Evolutionary conservation across 2,888 invertebrate species (phyloP).

Genomic region (Adineta ricciae): DNA sequence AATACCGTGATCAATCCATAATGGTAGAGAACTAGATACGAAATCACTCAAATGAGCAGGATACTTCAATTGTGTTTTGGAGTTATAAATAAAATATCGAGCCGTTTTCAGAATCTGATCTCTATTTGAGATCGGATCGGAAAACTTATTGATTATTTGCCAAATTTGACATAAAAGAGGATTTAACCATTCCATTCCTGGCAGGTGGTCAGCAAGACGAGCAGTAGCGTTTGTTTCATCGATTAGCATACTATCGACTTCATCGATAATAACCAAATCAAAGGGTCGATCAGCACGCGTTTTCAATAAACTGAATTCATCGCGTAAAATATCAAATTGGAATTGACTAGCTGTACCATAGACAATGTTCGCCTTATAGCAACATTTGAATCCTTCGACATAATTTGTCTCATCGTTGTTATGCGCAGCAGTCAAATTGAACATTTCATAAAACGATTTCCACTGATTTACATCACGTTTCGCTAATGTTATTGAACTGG

Average conservation of each 20-base stretch:
- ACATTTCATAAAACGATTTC: neutral
- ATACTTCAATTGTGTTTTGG: neutral
- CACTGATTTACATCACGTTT: conserved; percentile 29
- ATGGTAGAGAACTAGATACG: conserved; percentile 18
- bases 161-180: neutral
- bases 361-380: conserved; percentile 32
- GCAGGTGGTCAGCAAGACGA: neutral
- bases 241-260: conserved; percentile 35
- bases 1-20: conserved; percentile 36
- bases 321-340: conserved; percentile 33
- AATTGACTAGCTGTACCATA: conserved; percentile 34
- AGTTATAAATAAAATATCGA: neutral
- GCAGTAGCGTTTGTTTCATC: conserved; percentile 20
- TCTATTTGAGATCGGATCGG: neutral
- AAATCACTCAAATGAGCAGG: conserved; percentile 22
- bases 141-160: neutral
- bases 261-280: conserved; percentile 34
- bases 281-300: conserved; percentile 23
- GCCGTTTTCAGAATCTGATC: neutral
- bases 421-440: neutral
- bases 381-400: conserved; percentile 20
- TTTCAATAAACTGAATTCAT: conserved; percentile 25
- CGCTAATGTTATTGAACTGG: conserved; percentile 33
- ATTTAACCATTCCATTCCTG: neutral
- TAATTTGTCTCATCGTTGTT: conserved; percentile 24